Base-by-base conservation (phyloP, 2,797 vertebrate genomes). In the Takifugu ocellatus region DNA sequence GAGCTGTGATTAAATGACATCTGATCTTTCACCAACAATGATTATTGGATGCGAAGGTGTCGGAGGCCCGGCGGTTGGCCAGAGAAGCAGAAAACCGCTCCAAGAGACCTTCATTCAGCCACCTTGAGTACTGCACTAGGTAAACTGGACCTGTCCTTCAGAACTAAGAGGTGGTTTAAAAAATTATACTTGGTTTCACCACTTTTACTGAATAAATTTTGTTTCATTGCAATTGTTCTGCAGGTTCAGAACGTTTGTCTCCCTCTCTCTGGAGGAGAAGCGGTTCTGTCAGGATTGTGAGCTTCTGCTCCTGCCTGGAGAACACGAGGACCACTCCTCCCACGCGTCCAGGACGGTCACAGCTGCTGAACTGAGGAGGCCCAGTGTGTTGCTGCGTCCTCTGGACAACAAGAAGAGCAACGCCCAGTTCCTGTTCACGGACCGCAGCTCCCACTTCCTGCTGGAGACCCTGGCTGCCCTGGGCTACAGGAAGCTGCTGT, bases 391-490 rank as follows among this genome's bases (percentile, higher is more conserved):
- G 75, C 84, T 98, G 3, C 74, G 78, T 45, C 94, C 96, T 0
- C 60, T 99, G 78, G 91, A 94, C 71, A 96, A 98, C 81, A 98
- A 98, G 89, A 98, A 96, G 87, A 94, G 92, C 63, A 93, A 98
- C 9, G 97, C 97, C 1, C 97, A 99, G 75, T 99, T 95, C 80
- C 84, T 99, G 80, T 99, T 99, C 84, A 81, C 94, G 0, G 93
- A 94, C 15, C 92, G 94, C 82, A 98, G 92, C 82, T 85, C 95
- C 46, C 81, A 78, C 59, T 98, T 98, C 44, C 84, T 99, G 3
- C 79, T 96, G 54, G 90, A 92, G 62, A 77, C 93, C 0, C 81
- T 98, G 43, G 66, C 16, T 1, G 49, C 29, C 1, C 89, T 94
- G 31, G 95, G 94, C 0, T 96, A 92, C 85, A 89, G 49, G 54